Evolutionary conservation across 2,797 vertebrate species (phyloP).

Genomic region (Bradypodion ventrale): DNA sequence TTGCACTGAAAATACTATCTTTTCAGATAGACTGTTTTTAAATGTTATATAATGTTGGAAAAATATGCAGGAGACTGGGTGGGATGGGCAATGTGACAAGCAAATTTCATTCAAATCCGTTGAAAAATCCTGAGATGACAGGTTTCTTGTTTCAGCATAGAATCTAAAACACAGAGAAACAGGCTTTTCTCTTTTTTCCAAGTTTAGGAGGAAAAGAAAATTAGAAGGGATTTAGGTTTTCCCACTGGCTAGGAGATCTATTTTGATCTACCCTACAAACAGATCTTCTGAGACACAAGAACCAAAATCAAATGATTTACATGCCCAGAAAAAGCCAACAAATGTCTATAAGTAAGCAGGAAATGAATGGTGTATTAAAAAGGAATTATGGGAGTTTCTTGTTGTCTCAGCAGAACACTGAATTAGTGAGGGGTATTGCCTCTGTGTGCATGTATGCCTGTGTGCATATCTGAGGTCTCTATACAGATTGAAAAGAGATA

Average conservation of each 20-base stretch:
- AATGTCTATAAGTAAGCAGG: not conserved
- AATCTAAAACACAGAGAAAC: not conserved
- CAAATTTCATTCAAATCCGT: conserved; percentile 9
- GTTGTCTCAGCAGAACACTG: rapidly evolving
- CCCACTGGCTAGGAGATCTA: conserved; percentile 18
- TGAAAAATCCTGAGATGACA: not conserved
- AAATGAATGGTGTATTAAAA: conserved; percentile 26
- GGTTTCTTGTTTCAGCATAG: conserved; percentile 18
- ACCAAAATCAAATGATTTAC: not conserved
- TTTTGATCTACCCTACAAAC: conserved; percentile 17
- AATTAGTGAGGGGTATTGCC: not conserved
- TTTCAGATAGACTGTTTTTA: conserved; percentile 13
- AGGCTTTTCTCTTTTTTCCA: not conserved
- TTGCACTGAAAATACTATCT: not conserved
- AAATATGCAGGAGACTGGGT: not conserved
- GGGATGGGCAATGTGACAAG: not conserved
- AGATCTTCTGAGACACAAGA: not conserved
- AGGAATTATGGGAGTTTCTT: not conserved
- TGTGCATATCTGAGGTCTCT: not conserved
- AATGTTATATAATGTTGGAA: not conserved
- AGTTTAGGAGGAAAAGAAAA: conserved; percentile 26
- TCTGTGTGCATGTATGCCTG: not conserved
- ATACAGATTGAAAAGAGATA: conserved; percentile 4
- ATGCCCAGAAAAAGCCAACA: conserved; percentile 23
- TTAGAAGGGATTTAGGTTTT: conserved; percentile 19